Percentiles rank a stretch among this genome's conserved stretches.
These are phyloP conservation scores for Aplysia californica DNA, from an alignment of 1,140 invertebrate species.

Conservation along the genomic window DNA sequence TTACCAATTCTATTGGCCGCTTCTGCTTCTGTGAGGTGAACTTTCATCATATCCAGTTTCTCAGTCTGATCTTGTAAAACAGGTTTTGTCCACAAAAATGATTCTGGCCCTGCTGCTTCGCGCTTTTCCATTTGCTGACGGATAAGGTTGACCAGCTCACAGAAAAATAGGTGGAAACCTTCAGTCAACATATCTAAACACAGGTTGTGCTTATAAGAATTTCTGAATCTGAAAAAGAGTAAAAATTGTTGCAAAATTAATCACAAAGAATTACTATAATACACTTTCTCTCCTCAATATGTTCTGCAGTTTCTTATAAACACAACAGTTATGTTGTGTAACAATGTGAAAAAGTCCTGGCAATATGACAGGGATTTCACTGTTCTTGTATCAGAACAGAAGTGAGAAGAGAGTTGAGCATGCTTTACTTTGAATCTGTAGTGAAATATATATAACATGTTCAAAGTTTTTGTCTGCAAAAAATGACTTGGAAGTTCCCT, in stretches of 20 bases:
- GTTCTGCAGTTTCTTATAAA: background rate
- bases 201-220: conserved; percentile 65
- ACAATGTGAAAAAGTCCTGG: too few relatives aligned
- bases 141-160: conserved; percentile 64
- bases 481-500: too few relatives aligned
- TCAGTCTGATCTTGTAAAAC: conserved; percentile 61
- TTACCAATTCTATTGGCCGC: conserved; percentile 52
- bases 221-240: conserved; percentile 54
- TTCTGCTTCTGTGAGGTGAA: conserved; percentile 61
- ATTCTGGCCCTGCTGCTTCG: conserved; percentile 60
- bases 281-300: background rate
- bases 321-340: too few relatives aligned
- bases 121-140: conserved; percentile 55
- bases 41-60: conserved; percentile 61
- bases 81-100: conserved; percentile 58
- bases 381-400: background rate
- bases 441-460: too few relatives aligned
- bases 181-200: conserved; percentile 65
- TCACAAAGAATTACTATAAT: background rate
- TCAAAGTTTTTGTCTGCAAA: too few relatives aligned
- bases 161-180: conserved; percentile 64
- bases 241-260: background rate
- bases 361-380: too few relatives aligned
- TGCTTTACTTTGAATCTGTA: too few relatives aligned
- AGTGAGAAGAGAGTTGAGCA: background rate